Base-by-base conservation (phyloP, 2,113 vertebrate genomes). In the Panthera tigris region DNA sequence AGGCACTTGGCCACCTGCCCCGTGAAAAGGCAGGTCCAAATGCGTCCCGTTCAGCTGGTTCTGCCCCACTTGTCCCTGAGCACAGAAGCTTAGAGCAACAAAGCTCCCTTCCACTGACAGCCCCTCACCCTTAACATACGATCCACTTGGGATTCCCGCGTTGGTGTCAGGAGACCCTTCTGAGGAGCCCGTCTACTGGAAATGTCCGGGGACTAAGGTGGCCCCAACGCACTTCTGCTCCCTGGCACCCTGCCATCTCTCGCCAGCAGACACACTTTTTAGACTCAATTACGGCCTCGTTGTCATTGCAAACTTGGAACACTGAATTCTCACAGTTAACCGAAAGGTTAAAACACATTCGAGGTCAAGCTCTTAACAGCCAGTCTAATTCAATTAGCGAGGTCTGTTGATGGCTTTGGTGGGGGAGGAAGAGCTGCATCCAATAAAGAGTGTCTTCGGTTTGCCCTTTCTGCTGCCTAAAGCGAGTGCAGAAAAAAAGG, bases 281-380 rank as follows among this genome's bases (percentile, higher is more conserved):
- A 27, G 52, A n/a, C 50, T 82, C 48, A 23, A 23, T 79, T 55
- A 73, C 5, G 52, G 23, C 48, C 57, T 81, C 5, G 91, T 25
- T 25, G 45, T 21, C 86, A 25, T 7, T 55, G 50, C 9, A 1
- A 45, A 41, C 4, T 21, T 48, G 79, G 91, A 69, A 92, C 81
- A 36, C 25, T 27, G 33, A 21, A 81, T 27, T 71, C 65, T 85
- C 76, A 68, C 39, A 65, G 69, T 79, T 68, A 79, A 50, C 50
- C 1, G 10, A 36, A 27, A 39, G 84, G 61, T 79, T 65, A 36
- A 88, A 45, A 52, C 33, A 23, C 25, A 14, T 27, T n/a, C 21
- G 66, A 93, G 74, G 73, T 92, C 57, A 73, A 25, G 48, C 33
- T 89, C 65, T 61, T 85, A 52, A 29, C 41, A 73, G 57, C 55